phyloP scores from a whole-genome alignment of 2,888 invertebrate genomes.

The Gibbula magus region DNA sequence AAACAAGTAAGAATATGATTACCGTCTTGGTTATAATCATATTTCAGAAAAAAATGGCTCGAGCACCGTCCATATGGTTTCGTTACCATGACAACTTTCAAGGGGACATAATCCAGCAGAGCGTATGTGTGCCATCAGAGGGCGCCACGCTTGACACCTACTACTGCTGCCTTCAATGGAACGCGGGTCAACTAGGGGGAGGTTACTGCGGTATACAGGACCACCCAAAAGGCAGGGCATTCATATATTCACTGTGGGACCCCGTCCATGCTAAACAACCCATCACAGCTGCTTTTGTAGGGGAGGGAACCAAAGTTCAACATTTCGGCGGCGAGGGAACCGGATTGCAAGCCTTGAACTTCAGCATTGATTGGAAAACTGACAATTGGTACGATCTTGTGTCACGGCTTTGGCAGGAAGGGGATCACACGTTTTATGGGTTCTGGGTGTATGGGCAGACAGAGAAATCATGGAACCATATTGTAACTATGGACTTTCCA shows the following conservation, averaged over 20 bases:
- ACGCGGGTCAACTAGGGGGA: slow-evolving; percentile 47
- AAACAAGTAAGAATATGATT: no score
- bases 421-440: slow-evolving; percentile 47
- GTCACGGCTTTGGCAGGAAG: slow-evolving; percentile 43
- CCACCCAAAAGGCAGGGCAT: slow-evolving; percentile 45
- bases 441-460: slow-evolving; percentile 51
- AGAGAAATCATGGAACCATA: slow-evolving; percentile 43
- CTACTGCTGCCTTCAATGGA: slow-evolving; percentile 54
- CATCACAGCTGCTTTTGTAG: slow-evolving; percentile 29
- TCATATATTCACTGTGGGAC: slow-evolving; percentile 53
- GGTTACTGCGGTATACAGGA: slow-evolving; percentile 57
- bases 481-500: slow-evolving; percentile 51
- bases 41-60: neutral
- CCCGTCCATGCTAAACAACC: slow-evolving; percentile 28
- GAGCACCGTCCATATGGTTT: neutral
- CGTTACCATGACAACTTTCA: neutral
- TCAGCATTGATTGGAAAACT: slow-evolving; percentile 47
- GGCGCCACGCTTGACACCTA: slow-evolving; percentile 43
- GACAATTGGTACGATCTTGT: slow-evolving; percentile 52
- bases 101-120: neutral
- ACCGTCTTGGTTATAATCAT: neutral
- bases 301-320: slow-evolving; percentile 44
- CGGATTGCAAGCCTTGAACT: slow-evolving; percentile 51
- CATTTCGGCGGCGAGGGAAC: slow-evolving; percentile 53
- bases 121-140: neutral